Percentiles rank a stretch among this genome's conserved stretches.
phyloP scores from a whole-genome alignment of 2,888 invertebrate genomes.

The Drosophila siamana region DNA sequence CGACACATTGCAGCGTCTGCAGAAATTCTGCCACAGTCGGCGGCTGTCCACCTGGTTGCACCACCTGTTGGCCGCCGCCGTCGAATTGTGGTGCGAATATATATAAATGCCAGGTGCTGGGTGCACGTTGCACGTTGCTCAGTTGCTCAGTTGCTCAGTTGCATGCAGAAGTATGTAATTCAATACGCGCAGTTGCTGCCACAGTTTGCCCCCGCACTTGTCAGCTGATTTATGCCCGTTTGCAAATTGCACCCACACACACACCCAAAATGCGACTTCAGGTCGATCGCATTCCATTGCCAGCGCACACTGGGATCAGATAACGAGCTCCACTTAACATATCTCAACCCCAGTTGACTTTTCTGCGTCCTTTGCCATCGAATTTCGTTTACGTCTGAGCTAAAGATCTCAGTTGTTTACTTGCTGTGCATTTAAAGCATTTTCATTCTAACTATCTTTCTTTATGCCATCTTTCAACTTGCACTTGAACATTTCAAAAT shows the following conservation, averaged over 20 bases:
- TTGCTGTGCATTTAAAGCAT: too few relatives aligned
- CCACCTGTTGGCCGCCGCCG: constrained; percentile 39
- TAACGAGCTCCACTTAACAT: constrained; percentile 9
- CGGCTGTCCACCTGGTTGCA: constrained; percentile 20
- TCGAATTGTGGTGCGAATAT: constrained; percentile 27
- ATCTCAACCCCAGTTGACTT: neutral
- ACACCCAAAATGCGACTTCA: constrained; percentile 55
- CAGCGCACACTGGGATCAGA: constrained; percentile 55
- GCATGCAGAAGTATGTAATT: constrained; percentile 67
- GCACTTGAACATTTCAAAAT: too few relatives aligned
- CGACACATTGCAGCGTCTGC: constrained; percentile 79
- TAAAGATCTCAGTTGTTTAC: too few relatives aligned
- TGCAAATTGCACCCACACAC: constrained; percentile 76
- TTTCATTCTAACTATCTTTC: too few relatives aligned
- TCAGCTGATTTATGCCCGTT: constrained; percentile 74
- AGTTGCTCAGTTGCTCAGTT: constrained; percentile 19
- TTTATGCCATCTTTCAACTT: too few relatives aligned
- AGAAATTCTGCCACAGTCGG: constrained; percentile 38
- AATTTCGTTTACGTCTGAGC: too few relatives aligned
- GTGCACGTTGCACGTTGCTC: constrained; percentile 4
- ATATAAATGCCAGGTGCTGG: constrained; percentile 49
- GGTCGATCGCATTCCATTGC: constrained; percentile 70
- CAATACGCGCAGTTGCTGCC: constrained; percentile 55
- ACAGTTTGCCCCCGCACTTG: constrained; percentile 72
- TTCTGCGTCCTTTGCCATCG: neutral